Evolutionary conservation across 2,888 invertebrate species (phyloP).

Genomic region (Limnephilus lunatus): DNA sequence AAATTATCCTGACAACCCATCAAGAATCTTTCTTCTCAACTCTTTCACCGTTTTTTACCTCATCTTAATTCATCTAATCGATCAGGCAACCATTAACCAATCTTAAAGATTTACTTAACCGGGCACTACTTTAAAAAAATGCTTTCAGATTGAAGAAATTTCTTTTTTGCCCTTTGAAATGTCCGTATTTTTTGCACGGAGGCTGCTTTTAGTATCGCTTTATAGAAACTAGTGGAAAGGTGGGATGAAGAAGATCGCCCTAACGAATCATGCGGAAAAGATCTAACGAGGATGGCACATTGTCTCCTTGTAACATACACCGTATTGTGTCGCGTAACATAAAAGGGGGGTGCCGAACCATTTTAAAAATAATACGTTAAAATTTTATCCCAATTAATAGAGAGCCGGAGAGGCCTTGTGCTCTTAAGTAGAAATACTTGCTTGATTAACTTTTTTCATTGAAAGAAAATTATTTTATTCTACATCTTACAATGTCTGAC

Average conservation of each 20-base stretch:
- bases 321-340: constrained; percentile 43
- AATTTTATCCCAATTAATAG: too few species aligned
- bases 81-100: constrained; percentile 16
- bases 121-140: not conserved
- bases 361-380: not conserved
- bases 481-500: too few species aligned
- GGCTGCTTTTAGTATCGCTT: not conserved
- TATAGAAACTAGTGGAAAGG: not conserved
- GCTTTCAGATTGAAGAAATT: not conserved
- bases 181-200: constrained; percentile 5
- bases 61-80: constrained; percentile 64
- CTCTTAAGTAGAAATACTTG: too few species aligned
- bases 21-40: constrained; percentile 50
- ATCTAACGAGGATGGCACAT: constrained; percentile 58
- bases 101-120: not conserved
- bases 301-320: constrained; percentile 51
- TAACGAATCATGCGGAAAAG: constrained; percentile 61
- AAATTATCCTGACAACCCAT: constrained; percentile 58
- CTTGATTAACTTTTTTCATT: too few species aligned
- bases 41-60: constrained; percentile 50
- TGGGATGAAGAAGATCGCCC: constrained; percentile 31
- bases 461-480: too few species aligned
- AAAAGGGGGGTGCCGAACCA: not conserved
- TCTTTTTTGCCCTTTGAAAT: not conserved
- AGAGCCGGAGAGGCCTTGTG: too few species aligned